Base-by-base conservation (phyloP, 2,113 vertebrate species). In the Vulpes vulpes region DNA sequence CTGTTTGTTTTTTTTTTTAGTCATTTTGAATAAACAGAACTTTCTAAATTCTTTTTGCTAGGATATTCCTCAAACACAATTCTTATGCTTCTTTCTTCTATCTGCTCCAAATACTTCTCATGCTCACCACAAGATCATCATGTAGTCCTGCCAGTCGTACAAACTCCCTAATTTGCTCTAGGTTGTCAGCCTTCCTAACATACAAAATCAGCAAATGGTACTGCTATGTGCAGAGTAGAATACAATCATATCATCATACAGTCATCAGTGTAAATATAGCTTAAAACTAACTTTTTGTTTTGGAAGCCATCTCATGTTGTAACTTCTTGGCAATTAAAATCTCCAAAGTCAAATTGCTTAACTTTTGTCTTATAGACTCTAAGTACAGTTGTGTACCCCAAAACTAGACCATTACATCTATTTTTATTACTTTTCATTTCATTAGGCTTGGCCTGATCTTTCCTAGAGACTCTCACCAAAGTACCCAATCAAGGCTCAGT, bases 321-420 rank as follows among this genome's bases (percentile, higher is more conserved):
- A 82, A 91, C 67, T 79, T 88, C 49, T 57, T 79, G 32, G 17
- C 62, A 90, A 43, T 94, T 91, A 35, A 91, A 84, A 59, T 78
- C 16, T 73, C 57, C 62, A 9, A 78, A 55, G 22, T 78, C 59
- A 86, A 51, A 64, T 79, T 89, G 43, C 10, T 2, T 5, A 93
- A 78, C 3, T 93, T 76, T 51, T 55, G 35, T 73, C 27, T 55
- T 53, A 35, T 6, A 84, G 12, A 79, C 38, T 7, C 0, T 57
- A 87, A n/a, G n/a, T 92, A 59, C 3, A 2, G 8, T 69, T 97
- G 43, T 59, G 3, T 83, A 78, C 3, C 16, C 22, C 43, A 43
- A 87, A 87, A 49, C 73, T 89, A 86, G 25, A 86, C 43, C 1
- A 14, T 30, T 93, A 27, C 8, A n/a, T 49, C 43, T 35, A 14